Evolutionary conservation across 2,113 vertebrate species (phyloP).

Genomic region (Amblyornis subalaris): DNA sequence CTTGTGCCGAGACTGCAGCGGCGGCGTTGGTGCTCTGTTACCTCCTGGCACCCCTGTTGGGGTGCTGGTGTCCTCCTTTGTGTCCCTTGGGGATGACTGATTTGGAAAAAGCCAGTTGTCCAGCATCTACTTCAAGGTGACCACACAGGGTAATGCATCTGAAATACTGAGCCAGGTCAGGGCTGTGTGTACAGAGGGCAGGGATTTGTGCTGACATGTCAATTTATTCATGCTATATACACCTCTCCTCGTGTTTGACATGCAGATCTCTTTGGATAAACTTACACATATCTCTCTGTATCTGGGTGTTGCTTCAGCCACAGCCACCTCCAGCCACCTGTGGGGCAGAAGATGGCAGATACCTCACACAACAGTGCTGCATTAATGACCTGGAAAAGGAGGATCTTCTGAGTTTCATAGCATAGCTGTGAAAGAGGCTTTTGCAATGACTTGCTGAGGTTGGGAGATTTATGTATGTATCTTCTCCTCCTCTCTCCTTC

Average conservation of each 20-base stretch:
- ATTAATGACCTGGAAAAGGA: slow-evolving; percentile 23
- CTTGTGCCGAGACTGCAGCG: background rate
- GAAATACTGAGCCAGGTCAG: background rate
- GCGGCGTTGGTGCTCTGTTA: fast-evolving
- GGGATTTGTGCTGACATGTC: slow-evolving; percentile 53
- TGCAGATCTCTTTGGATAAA: slow-evolving; percentile 61
- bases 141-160: background rate
- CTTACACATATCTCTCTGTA: slow-evolving; percentile 2
- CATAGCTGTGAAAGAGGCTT: background rate
- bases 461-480: background rate
- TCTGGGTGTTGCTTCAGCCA: slow-evolving; percentile 54
- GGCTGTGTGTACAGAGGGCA: slow-evolving; percentile 26
- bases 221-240: slow-evolving; percentile 46
- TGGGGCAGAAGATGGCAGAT: slow-evolving; percentile 27
- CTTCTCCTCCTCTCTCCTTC: background rate
- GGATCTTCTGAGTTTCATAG: background rate
- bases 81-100: background rate
- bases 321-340: slow-evolving; percentile 61
- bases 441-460: background rate
- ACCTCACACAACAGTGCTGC: background rate
- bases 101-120: background rate
- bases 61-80: background rate
- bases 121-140: background rate
- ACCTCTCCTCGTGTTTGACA: slow-evolving; percentile 43
- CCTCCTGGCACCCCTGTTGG: background rate